Conservation (phyloP, 2,888 invertebrate genomes). For the Mimachlamys varia region DNA sequence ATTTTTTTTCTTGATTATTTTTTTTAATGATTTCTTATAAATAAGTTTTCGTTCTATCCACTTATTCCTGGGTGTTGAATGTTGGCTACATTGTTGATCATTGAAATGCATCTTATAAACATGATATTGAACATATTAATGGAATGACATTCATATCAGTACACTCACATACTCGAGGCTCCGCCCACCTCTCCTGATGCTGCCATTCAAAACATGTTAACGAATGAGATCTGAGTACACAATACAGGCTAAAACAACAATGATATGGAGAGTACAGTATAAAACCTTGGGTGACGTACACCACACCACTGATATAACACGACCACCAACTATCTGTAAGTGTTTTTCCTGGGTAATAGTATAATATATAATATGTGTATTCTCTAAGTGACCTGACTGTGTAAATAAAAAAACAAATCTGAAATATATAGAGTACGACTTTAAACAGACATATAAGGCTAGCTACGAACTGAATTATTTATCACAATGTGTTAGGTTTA, state of each 20-base stretch:
- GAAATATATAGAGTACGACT: constrained; percentile 31
- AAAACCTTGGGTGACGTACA: background rate
- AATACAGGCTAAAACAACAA: constrained; percentile 19
- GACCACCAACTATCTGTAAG: background rate
- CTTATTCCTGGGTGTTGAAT: constrained; percentile 36
- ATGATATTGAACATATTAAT: background rate
- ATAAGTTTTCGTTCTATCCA: constrained; percentile 37
- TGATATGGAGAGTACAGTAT: background rate
- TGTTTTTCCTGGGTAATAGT: constrained; percentile 20
- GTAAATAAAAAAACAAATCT: constrained; percentile 32
- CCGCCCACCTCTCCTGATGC: constrained; percentile 29
- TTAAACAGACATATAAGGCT: constrained; percentile 21
- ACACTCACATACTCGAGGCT: background rate
- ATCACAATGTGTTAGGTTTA: background rate
- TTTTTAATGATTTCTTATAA: constrained; percentile 37
- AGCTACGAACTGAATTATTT: background rate
- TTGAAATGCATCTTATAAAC: background rate
- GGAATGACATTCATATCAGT: constrained; percentile 15
- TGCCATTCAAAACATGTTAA: constrained; percentile 33
- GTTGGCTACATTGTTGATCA: constrained; percentile 32
- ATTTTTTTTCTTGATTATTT: background rate
- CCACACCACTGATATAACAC: constrained; percentile 23
- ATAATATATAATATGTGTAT: constrained; percentile 25
- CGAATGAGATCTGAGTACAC: constrained; percentile 31
- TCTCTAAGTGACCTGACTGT: constrained; percentile 27